Evolutionary conservation across 2,888 invertebrate genomes (phyloP).

Genomic region (Caenorhabditis sp.): DNA sequence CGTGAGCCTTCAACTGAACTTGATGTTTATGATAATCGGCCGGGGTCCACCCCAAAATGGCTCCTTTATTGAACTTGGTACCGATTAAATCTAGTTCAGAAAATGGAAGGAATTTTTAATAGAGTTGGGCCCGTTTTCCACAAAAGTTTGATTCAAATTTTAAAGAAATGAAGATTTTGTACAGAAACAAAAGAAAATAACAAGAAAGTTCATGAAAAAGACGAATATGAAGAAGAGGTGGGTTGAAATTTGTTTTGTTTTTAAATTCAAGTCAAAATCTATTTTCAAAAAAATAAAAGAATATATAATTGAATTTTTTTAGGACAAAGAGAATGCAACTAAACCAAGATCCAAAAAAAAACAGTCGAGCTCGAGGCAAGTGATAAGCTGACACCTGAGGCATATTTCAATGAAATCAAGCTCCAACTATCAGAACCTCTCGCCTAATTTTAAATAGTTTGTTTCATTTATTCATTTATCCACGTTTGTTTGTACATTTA

Average conservation of each 20-base stretch:
- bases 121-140: no score
- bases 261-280: neutral
- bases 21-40: no score
- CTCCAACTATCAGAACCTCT: neutral
- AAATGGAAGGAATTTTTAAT: no score
- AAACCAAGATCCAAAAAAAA: neutral
- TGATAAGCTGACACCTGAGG: neutral
- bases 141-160: no score
- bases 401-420: constrained; percentile 1
- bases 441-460: neutral
- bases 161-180: neutral
- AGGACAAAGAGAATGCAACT: neutral
- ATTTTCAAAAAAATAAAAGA: no score
- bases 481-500: neutral
- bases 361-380: neutral
- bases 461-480: neutral
- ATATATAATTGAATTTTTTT: neutral
- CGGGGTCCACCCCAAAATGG: no score
- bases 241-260: no score
- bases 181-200: neutral
- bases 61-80: no score
- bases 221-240: neutral
- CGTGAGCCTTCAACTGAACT: no score
- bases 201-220: neutral
- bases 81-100: no score